Conservation (phyloP, 2,797 vertebrate species). For the Danio choprae region DNA sequence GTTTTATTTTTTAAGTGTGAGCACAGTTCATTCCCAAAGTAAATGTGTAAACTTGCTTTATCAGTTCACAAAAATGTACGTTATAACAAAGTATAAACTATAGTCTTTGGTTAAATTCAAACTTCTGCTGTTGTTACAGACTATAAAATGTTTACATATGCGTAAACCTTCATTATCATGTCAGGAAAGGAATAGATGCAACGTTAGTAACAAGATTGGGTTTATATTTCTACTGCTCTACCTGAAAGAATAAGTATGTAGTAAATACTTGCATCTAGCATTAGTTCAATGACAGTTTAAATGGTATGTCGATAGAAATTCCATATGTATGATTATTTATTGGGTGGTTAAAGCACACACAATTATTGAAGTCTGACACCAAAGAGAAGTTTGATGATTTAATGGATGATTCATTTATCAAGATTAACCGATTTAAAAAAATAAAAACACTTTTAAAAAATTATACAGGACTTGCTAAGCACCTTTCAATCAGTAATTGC, state of each 20-base stretch:
- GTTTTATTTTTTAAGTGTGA: neutral
- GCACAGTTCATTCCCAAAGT: slow-evolving; percentile 13
- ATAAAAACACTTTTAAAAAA: neutral
- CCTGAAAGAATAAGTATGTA: neutral
- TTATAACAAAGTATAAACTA: neutral
- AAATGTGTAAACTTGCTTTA: slow-evolving; percentile 28
- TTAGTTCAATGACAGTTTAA: neutral
- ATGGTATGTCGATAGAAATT: neutral
- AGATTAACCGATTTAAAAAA: neutral
- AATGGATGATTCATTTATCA: neutral
- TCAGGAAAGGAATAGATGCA: neutral
- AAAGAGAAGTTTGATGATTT: neutral
- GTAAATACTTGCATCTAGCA: neutral
- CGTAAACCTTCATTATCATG: neutral
- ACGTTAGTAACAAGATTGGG: neutral
- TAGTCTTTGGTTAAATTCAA: neutral
- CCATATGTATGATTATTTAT: neutral
- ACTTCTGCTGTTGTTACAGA: neutral
- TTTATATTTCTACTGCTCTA: neutral
- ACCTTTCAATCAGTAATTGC: too few species aligned
- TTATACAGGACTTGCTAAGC: too few species aligned
- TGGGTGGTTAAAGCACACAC: neutral
- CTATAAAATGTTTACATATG: neutral
- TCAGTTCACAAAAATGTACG: neutral
- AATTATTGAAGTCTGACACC: neutral